Base-by-base conservation (phyloP, 2,888 invertebrate species). In the Lordiphosa fenestrarum region DNA sequence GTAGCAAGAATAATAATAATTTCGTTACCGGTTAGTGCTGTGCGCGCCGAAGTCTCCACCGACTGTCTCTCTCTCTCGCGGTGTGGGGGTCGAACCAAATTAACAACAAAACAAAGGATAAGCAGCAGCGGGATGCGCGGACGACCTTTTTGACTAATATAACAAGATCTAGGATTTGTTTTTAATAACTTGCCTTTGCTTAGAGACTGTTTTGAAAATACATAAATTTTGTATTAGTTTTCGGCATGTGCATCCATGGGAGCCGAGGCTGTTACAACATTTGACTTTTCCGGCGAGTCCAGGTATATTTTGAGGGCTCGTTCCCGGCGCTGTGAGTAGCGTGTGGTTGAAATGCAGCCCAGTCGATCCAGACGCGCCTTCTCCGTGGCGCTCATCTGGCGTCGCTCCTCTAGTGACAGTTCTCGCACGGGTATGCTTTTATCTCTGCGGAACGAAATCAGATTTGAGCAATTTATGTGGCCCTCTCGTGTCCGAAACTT, bases 251-350 rank as follows among this genome's bases (percentile, higher is more conserved):
- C 80, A 36, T 78, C 73, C 49, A 72, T 58, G 6, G 86, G 67
- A 52, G 70, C 73, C 49, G 78, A 67, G 21, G 83, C 80, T 4
- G 80, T 73, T 9, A 84, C 58, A 59, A 69, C 83, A 66, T 53
- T 83, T 19, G 86, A 69, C 56, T 87, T 86, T 41, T 87, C 86
- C 33, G 89, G 87, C 30, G 87, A 84, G 57, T 94, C 93, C 73
- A 94, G 89, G 88, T 94, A 93, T 73, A 95, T 95, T 90, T 94
- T 94, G 49, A 95, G 90, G 30, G 93, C 94, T 76, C 92, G 91
- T 87, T 95, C 95, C 77, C 92, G 92, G 46, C 94, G 91, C 37
- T 93, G 93, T 56, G 93, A 93, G 78, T 91, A 92, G 41, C 89
- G 86, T 58, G 90, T 89, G 52, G 90, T 86, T 46, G 84, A 86